phyloP scores from a whole-genome alignment of 2,888 invertebrate genomes.

The Alviniconcha strummeri region DNA sequence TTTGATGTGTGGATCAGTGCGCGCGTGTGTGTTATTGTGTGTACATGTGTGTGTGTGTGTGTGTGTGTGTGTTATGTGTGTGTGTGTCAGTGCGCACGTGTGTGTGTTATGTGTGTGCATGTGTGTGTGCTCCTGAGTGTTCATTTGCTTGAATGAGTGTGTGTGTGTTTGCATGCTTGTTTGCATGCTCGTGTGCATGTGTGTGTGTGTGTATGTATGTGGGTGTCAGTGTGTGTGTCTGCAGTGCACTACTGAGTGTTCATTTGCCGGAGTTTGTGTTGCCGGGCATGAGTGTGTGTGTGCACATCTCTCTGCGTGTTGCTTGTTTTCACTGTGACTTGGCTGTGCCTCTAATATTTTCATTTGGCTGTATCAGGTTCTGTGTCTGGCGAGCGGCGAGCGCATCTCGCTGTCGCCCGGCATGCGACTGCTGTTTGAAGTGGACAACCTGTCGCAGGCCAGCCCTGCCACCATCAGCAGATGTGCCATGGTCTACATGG shows the following conservation, averaged over 20 bases:
- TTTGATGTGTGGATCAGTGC: too few relatives aligned
- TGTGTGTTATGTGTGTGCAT: neutral
- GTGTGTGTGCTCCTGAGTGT: neutral
- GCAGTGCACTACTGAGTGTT: neutral
- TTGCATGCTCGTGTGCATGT: neutral
- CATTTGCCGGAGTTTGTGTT: neutral
- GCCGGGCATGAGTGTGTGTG: neutral
- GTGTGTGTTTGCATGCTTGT: neutral
- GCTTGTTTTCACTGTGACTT: neutral
- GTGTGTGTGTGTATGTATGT: neutral
- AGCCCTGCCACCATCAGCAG: conserved; percentile 73
- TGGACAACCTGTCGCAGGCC: conserved; percentile 71
- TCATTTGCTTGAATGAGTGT: neutral
- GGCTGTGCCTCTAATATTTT: neutral
- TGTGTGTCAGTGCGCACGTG: too few relatives aligned
- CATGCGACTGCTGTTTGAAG: conserved; percentile 73
- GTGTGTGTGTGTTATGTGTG: neutral
- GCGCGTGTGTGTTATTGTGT: too few relatives aligned
- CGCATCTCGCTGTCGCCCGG: conserved; percentile 67
- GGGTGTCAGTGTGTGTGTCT: conserved; percentile 1
- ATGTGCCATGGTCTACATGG: conserved; percentile 74
- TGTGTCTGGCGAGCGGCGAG: conserved; percentile 73
- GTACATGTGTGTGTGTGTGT: neutral
- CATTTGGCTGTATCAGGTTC: conserved; percentile 44
- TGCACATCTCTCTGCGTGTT: neutral